phyloP scores from a whole-genome alignment of 2,888 invertebrate species.

The Drosophila neonasuta region DNA sequence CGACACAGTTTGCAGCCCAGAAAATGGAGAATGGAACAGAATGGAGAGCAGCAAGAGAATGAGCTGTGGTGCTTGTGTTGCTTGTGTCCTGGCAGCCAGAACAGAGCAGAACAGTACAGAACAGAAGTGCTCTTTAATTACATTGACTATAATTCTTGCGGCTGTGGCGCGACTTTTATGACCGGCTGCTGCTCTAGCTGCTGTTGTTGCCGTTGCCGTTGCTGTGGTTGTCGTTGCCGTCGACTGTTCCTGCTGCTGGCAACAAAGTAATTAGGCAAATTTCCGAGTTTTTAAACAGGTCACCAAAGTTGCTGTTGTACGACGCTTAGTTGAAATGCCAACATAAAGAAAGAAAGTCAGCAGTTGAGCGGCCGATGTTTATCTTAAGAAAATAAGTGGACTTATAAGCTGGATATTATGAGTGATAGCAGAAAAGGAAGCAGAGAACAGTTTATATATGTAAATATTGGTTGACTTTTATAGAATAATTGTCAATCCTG shows the following conservation, averaged over 20 bases:
- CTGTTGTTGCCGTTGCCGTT: slow-evolving; percentile 21
- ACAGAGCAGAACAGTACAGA: slow-evolving; percentile 59
- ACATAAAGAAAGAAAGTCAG: slow-evolving; percentile 22
- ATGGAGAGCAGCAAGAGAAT: neutral
- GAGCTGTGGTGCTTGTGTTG: neutral
- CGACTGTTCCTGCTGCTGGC: slow-evolving; percentile 43
- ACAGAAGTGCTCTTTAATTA: slow-evolving; percentile 78
- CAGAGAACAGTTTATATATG: neutral
- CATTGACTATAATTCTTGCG: slow-evolving; percentile 78
- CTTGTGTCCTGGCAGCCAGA: slow-evolving; percentile 49
- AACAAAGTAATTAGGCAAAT: slow-evolving; percentile 79
- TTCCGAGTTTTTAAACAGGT: slow-evolving; percentile 76
- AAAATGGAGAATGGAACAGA: neutral
- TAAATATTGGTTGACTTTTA: neutral
- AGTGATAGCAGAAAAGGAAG: neutral
- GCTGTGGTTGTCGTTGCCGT: slow-evolving; percentile 30
- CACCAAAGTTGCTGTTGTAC: slow-evolving; percentile 46
- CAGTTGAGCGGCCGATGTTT: neutral
- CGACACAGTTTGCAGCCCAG: slow-evolving; percentile 35
- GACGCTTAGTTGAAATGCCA: slow-evolving; percentile 6
- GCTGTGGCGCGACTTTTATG: slow-evolving; percentile 75
- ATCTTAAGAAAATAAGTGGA: neutral
- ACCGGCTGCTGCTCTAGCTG: slow-evolving; percentile 45
- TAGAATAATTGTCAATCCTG: neutral
- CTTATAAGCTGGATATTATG: neutral